Evolutionary conservation across 2,797 vertebrate genomes (phyloP).

Genomic region (Amniataba percoides): DNA sequence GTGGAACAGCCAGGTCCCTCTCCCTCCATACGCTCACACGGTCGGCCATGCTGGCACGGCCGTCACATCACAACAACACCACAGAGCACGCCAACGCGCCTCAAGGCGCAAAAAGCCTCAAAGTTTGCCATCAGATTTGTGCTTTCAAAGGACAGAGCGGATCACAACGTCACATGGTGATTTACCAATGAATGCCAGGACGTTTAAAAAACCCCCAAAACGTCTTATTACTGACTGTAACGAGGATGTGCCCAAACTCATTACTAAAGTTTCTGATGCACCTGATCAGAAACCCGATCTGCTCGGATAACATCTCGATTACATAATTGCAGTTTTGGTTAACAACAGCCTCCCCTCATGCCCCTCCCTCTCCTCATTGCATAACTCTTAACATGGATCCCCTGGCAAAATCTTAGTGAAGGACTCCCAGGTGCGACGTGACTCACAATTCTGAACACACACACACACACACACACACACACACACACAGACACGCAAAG

Average conservation of each 20-base stretch:
- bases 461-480: too few species aligned
- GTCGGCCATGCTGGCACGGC: slow-evolving; percentile 80
- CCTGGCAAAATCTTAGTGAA: slow-evolving; percentile 41
- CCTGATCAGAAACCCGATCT: slow-evolving; percentile 16
- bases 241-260: neutral
- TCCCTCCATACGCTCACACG: slow-evolving; percentile 75
- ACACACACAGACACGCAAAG: neutral
- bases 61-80: slow-evolving; percentile 72
- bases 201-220: neutral
- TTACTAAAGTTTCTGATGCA: neutral
- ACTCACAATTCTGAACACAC: slow-evolving; percentile 26
- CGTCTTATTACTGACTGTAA: neutral
- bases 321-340: slow-evolving; percentile 80
- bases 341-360: slow-evolving; percentile 56
- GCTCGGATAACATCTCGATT: slow-evolving; percentile 62
- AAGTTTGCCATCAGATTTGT: neutral
- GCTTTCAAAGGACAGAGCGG: neutral
- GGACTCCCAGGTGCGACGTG: slow-evolving; percentile 41
- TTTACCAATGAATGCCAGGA: neutral
- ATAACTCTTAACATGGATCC: slow-evolving; percentile 78
- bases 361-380: slow-evolving; percentile 74
- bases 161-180: neutral
- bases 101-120: neutral
- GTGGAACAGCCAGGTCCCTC: slow-evolving; percentile 84
- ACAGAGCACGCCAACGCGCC: slow-evolving; percentile 9